Base-by-base conservation (phyloP, 2,888 invertebrate species). In the Yponomeuta malinellus region DNA sequence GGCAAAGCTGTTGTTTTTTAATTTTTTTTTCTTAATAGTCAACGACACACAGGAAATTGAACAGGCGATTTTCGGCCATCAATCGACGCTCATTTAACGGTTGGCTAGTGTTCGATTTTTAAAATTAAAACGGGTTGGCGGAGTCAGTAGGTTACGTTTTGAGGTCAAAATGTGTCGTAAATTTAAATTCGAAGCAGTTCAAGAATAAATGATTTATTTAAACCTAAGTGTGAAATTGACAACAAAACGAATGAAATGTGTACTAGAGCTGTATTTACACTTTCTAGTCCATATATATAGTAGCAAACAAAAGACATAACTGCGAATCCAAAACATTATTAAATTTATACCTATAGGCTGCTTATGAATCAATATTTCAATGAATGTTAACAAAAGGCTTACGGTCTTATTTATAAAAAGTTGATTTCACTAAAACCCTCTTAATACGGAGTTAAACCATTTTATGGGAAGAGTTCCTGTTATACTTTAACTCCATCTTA, bases 31-130 rank as follows among this genome's bases (percentile, higher is more conserved):
- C 83, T 88, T 87, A 87, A 86, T 85, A 82, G 83, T 83, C 76
- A 77, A 75, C 77, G 79, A 87, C 52, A 59, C 52, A 59, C 90
- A 90, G 90, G 90, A 90, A 90, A 90, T 90, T 90, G 88, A 83
- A 80, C 66, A 52, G 70, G 77, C 65, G 70, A 82, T 85, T 85
- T 85, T 80, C 74, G 78, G 76, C 76, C 76, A 74, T 73, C 77
- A 78, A 80, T 82, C 80, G 81, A 80, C 76, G 78, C 81, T 81
- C 84, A 87, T 89, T 90, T 90, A 83, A 90, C 84, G 90, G 86
- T 88, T 83, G 81, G 82, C 72, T 78, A 77, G 73, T 64, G 71
- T 77, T 79, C 73, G 74, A 75, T 76, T 78, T 77, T 80, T 75
- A 72, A 74, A 77, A 75, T 74, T 69, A 71, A 73, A 72, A 70